Conservation (phyloP, 2,888 invertebrate genomes). For the Protonemura montana region DNA sequence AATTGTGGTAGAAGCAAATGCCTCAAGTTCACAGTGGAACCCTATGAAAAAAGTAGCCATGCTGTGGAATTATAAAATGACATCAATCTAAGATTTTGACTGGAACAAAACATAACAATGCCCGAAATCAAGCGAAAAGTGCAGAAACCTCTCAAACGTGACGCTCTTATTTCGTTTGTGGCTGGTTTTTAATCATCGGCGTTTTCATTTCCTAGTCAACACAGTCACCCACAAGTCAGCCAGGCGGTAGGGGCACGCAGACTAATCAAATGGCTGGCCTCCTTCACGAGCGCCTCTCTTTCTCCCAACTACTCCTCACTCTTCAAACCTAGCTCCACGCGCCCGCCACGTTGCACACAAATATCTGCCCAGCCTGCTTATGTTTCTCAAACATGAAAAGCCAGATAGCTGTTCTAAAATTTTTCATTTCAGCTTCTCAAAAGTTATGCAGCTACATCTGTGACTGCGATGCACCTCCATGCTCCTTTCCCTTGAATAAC, state of each 20-base stretch:
- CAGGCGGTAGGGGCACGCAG: no score
- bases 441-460: neutral
- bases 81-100: no score
- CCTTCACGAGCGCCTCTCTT: neutral
- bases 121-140: no score
- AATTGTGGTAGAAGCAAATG: no score
- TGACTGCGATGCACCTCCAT: conserved; percentile 26
- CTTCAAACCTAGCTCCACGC: neutral
- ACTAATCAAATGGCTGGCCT: neutral
- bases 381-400: neutral
- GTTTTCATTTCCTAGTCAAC: neutral
- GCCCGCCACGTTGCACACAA: no score
- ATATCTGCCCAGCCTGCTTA: neutral
- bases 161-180: no score
- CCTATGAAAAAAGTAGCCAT: no score
- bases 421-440: conserved; percentile 16
- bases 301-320: neutral
- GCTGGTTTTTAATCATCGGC: neutral
- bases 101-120: no score
- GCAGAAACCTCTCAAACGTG: no score
- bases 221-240: no score
- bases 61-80: no score
- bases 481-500: conserved; percentile 46
- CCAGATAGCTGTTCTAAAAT: neutral
- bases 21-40: no score